phyloP scores from a whole-genome alignment of 2,888 invertebrate species.

The Polydrusus tereticollis region DNA sequence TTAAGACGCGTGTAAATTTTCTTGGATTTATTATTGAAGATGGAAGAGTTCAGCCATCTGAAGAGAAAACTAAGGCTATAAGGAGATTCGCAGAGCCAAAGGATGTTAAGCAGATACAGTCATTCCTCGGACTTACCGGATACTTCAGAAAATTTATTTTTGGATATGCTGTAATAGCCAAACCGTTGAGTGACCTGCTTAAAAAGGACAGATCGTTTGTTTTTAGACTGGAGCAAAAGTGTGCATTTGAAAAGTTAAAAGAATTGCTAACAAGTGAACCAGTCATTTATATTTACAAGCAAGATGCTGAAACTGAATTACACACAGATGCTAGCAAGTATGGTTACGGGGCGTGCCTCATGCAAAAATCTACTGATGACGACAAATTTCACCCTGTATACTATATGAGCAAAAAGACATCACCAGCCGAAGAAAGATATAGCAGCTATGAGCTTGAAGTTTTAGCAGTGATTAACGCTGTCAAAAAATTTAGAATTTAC shows the following conservation, averaged over 20 bases:
- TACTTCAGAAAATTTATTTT: no score
- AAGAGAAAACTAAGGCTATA: conserved; percentile 48
- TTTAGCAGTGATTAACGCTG: no score
- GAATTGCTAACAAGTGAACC: conserved; percentile 8
- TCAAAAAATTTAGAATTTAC: no score
- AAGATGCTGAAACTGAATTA: conserved; percentile 47
- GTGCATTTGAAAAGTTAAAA: conserved; percentile 41
- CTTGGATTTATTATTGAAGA: no score
- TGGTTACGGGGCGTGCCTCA: conserved; percentile 2
- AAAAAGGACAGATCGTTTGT: no score
- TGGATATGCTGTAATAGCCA: conserved; percentile 48
- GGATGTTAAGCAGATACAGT: no score
- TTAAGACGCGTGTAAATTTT: no score
- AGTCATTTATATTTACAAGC: conserved; percentile 35
- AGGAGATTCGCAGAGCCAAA: conserved; percentile 55
- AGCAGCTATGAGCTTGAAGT: no score
- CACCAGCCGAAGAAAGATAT: no score
- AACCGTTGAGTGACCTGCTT: conserved; percentile 57
- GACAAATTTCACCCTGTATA: conserved; percentile 56
- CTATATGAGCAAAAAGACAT: no score
- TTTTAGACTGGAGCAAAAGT: conserved; percentile 47
- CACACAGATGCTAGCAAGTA: conserved; percentile 47
- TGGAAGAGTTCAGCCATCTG: no score
- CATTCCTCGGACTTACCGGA: no score
- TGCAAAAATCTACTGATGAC: conserved; percentile 31